Evolutionary conservation across 37 sponge, comb jelly and placozoan genomes (phyloP), one percentile per base, ranked within the genome.

Genomic region (Lycopodina hypogea): DNA sequence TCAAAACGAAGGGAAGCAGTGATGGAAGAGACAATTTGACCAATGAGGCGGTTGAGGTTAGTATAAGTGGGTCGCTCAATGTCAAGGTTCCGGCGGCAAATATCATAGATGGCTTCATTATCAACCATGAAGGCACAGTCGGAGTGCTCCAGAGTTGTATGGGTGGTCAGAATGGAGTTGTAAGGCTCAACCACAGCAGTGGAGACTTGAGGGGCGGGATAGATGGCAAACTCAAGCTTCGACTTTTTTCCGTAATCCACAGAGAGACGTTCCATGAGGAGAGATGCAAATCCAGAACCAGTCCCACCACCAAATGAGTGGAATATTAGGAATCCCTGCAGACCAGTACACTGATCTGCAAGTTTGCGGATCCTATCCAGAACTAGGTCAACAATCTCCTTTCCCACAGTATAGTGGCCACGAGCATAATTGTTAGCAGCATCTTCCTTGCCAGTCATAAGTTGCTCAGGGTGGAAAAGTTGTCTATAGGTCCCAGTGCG

Each of bases 71-170:
- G 90, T 28, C 90, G 84, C 81, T 97, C 90, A 38, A 97, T 90
- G 76, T 92, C 93, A 48, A 97, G 77, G 82, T 97, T 97, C 29
- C 76, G 58, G n/a, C 92, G 86, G 68, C 98, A 97, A 82, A 97
- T 97, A 61, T 97, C 98, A 69, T 94, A 97, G 85, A 90, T 92
- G 56, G 98, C 98, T 77, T 97, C 98, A 69, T 97, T 97, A 84
- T 97, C 98, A 8, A 95, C 95, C 98, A 97, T 97, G 87, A 97
- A 97, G 69, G 98, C 93, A 84, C 98, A 97, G 83, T 97, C 98
- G 24, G 93, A 94, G 89, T 81, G 95, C 95, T 84, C 95, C 60
- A 66, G 98, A 73, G 81, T 92, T 75, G 87, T 97, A 90, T 75
- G 98, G 83, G 89, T 93, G 92, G 71, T 95, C 82, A 86, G 95